A percentile compares a stretch with the other conserved stretches of the same genome.
Evolutionary conservation across 2,113 vertebrate species (phyloP).

Genomic region (Nettapus auritus): DNA sequence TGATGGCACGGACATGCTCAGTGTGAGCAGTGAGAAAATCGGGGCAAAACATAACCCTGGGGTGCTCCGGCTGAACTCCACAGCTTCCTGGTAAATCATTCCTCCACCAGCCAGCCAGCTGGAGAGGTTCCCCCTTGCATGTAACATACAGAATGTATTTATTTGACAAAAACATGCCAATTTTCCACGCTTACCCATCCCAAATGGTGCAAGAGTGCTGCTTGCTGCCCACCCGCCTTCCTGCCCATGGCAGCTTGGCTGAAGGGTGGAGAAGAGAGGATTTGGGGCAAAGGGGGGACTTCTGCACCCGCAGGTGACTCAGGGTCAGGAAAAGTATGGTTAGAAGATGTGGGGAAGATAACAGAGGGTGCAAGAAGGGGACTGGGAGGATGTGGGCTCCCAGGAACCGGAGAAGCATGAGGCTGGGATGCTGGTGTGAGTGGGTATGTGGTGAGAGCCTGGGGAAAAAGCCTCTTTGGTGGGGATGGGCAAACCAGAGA

Average conservation of each 20-base stretch:
- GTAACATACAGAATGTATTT: not conserved
- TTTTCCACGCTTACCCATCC: not conserved
- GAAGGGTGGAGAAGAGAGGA: not conserved
- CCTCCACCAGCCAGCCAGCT: accelerated
- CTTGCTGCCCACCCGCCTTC: not conserved
- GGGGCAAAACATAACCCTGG: accelerated
- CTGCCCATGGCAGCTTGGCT: not conserved
- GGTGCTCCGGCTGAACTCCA: not conserved
- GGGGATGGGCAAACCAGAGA: not conserved
- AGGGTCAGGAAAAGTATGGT: not conserved
- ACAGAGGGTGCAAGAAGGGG: not conserved
- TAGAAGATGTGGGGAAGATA: not conserved
- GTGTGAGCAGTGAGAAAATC: not conserved
- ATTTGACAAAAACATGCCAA: not conserved
- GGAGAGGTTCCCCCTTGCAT: not conserved
- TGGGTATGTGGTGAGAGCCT: not conserved
- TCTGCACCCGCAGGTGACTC: not conserved
- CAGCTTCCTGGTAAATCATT: too few relatives aligned
- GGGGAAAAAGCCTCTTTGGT: not conserved
- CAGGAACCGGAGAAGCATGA: not conserved
- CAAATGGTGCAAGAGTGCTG: not conserved
- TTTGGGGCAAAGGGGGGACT: not conserved
- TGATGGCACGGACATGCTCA: not conserved
- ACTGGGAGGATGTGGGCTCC: constrained; percentile 13
- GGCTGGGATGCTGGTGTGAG: not conserved